Conservation (phyloP, 53 echinoderm and acorn worm genomes). For the Echinarachnius parma region DNA sequence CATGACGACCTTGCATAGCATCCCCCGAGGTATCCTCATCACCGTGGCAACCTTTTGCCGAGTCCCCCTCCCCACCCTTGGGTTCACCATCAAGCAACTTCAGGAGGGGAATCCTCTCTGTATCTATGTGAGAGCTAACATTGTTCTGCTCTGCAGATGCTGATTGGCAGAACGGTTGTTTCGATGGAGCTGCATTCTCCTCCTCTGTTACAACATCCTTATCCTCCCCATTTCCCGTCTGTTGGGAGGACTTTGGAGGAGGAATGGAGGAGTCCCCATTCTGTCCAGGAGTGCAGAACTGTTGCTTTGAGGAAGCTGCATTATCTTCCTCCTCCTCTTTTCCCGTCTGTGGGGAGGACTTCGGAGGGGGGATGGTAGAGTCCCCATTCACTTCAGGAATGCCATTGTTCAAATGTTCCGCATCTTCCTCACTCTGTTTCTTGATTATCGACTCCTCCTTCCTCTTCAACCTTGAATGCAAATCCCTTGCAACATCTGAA, state of each 20-base stretch:
- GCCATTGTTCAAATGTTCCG: background rate
- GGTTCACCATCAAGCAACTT: background rate
- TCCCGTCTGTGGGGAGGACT: background rate
- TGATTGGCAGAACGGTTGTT: no score
- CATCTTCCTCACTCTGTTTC: background rate
- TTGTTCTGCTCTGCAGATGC: no score
- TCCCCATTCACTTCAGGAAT: background rate
- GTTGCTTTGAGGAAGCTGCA: background rate
- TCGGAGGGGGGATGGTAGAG: background rate
- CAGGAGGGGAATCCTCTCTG: background rate
- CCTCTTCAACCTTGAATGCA: constrained; percentile 1
- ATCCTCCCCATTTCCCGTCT: background rate
- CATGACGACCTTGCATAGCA: background rate
- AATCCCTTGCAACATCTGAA: constrained; percentile 55
- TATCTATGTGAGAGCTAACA: no score
- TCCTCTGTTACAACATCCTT: background rate
- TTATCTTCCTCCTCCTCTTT: background rate
- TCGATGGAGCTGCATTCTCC: background rate
- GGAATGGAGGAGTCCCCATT: background rate
- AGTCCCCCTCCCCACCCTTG: background rate
- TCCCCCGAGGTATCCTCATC: background rate
- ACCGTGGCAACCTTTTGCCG: background rate
- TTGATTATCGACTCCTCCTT: constrained; percentile 4
- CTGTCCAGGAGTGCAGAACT: no score
- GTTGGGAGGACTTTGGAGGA: background rate